Base-by-base conservation (phyloP, 2,797 vertebrate species). In the Scarus forsteni region DNA sequence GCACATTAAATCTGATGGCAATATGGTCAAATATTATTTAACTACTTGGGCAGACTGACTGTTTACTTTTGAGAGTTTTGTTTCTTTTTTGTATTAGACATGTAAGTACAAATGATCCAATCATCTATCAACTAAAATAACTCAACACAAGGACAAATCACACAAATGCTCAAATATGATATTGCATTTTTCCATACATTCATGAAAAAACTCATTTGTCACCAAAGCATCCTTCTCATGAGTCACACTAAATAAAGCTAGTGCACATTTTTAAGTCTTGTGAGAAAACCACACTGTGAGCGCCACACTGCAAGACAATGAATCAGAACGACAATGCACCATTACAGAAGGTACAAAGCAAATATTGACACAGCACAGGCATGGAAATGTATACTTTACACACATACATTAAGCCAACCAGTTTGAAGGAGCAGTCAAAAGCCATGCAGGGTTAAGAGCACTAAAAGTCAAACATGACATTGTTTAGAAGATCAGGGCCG, bases 371-470 rank as follows among this genome's bases (percentile, higher is more conserved):
- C 34, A 59, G 48, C 43, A 85, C 69, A 77, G 55, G 42, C 55
- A 60, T 79, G 59, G 44, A 72, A 58, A 51, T 34, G 27, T 27
- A 73, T n/a, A 61, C 38, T 67, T 34, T 52, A 75, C 74, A 82
- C 75, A 34, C 67, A 85, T 56, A 83, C 77, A 85, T 50, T 75
- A 45, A 83, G 84, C 84, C 88, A 90, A 88, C 79, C 84, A 66
- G 59, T 49, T 76, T 63, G 45, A 79, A 74, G 76, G 70, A 83
- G 80, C 88, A 85, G 75, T 80, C 73, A 69, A 63, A 89, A 93
- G 90, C 88, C 91, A 93, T 93, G 90, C 91, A 90, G 64, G 81
- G 67, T 81, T 69, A 64, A 70, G 71, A 82, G 69, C 64, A 58
- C 67, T 51, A 58, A 66, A 65, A 72, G 75, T 50, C 56, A 67